Conservation (phyloP, 2,797 vertebrate species). For the Sorex maritimensis region DNA sequence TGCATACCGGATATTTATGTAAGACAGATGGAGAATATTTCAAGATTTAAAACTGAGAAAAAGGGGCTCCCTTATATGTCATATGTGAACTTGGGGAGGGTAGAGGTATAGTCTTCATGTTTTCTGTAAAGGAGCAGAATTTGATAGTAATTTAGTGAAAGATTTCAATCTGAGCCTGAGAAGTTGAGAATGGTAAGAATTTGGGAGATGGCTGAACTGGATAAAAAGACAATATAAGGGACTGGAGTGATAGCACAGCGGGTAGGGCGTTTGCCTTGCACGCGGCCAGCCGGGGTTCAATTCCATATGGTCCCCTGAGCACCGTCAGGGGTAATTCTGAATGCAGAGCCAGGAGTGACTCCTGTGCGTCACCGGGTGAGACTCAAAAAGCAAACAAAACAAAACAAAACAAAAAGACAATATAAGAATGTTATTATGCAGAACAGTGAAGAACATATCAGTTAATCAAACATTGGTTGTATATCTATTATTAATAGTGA, state of each 20-base stretch:
- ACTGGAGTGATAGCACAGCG: no score
- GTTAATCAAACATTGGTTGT: neutral
- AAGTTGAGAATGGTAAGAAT: neutral
- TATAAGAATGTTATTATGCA: neutral
- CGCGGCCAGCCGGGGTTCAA: no score
- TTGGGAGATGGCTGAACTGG: neutral
- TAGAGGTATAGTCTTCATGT: no score
- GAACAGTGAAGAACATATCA: neutral
- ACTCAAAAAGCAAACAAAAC: no score
- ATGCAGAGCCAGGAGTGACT: no score
- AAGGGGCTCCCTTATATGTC: neutral
- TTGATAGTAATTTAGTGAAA: no score
- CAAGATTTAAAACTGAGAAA: constrained; percentile 11
- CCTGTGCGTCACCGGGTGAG: no score
- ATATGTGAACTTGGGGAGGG: neutral
- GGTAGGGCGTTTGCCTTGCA: no score
- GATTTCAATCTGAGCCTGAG: neutral
- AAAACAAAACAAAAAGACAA: neutral
- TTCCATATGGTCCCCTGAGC: no score
- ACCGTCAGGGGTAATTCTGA: no score
- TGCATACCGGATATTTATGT: neutral
- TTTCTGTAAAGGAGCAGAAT: no score
- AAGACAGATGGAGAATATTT: constrained; percentile 8
- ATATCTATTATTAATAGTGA: constrained; percentile 21
- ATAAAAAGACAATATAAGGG: neutral